Conservation (phyloP, 2,797 vertebrate species). For the Trachops cirrhosus region DNA sequence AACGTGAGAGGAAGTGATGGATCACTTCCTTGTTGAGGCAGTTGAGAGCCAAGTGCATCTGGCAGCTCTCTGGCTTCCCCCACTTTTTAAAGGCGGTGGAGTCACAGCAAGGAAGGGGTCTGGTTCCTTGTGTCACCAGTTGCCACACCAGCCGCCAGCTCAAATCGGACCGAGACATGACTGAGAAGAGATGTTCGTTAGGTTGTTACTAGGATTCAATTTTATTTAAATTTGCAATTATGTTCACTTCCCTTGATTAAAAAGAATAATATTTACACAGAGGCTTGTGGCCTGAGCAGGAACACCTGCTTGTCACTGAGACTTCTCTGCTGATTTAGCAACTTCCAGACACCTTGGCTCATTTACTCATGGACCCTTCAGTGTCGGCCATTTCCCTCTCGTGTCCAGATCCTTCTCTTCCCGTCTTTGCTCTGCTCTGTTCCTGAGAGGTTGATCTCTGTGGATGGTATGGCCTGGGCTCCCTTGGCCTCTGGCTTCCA, state of each 20-base stretch:
- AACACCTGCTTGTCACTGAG: neutral
- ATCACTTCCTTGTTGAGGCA: neutral
- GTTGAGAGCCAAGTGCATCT: neutral
- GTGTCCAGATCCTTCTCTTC: too few relatives aligned
- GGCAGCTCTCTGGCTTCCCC: neutral
- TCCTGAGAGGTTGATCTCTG: neutral
- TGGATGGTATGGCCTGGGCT: neutral
- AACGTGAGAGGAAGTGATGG: neutral
- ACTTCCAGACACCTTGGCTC: neutral
- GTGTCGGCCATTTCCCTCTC: neutral
- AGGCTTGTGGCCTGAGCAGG: too few relatives aligned
- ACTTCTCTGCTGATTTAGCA: neutral
- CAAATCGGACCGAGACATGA: neutral
- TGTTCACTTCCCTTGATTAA: neutral
- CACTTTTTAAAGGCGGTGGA: neutral
- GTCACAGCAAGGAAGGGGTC: neutral
- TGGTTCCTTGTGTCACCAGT: neutral
- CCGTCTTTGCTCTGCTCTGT: neutral
- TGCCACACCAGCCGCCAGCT: too few relatives aligned
- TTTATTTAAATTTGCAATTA: neutral
- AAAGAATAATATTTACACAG: neutral
- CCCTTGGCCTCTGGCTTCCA: rapidly evolving
- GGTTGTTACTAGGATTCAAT: neutral
- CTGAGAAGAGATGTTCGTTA: neutral
- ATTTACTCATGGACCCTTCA: neutral